Percentiles rank a stretch among this genome's conserved stretches.
Conservation (phyloP, 1,140 invertebrate genomes). For the Megalopta genalis region DNA sequence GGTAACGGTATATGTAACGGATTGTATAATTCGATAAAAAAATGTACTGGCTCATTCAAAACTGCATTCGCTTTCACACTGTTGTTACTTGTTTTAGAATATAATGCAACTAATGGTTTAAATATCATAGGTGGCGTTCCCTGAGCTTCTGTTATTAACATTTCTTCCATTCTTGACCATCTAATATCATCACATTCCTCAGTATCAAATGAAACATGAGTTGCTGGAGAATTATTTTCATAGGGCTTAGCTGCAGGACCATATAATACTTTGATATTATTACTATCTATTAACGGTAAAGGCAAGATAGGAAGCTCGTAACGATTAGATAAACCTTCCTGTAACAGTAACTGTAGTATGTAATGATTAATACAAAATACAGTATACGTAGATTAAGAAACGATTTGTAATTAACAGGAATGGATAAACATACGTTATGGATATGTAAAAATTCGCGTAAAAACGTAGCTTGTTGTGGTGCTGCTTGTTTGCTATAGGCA, state of each 20-base stretch:
- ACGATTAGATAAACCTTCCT: slow-evolving; percentile 79
- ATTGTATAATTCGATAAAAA: slow-evolving; percentile 89
- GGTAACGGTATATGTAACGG: slow-evolving; percentile 88
- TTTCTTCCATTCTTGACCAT: slow-evolving; percentile 90
- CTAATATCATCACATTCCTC: slow-evolving; percentile 75
- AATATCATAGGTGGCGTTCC: slow-evolving; percentile 88
- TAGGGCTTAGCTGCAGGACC: slow-evolving; percentile 77
- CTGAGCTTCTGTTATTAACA: slow-evolving; percentile 86
- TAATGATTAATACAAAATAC: not conserved
- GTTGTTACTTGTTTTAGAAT: slow-evolving; percentile 84
- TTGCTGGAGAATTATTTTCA: slow-evolving; percentile 67
- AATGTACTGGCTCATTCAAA: slow-evolving; percentile 89
- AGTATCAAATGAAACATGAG: slow-evolving; percentile 68
- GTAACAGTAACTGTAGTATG: slow-evolving; percentile 74
- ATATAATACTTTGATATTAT: slow-evolving; percentile 84
- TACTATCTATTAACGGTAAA: slow-evolving; percentile 85
- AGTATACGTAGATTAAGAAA: slow-evolving; percentile 8
- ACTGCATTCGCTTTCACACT: slow-evolving; percentile 85
- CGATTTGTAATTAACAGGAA: not conserved
- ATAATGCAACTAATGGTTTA: slow-evolving; percentile 87
- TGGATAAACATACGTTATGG: slow-evolving; percentile 84
- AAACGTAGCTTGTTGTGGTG: slow-evolving; percentile 90
- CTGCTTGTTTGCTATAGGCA: slow-evolving; percentile 87
- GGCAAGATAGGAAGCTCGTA: slow-evolving; percentile 83
- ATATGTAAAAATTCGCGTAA: slow-evolving; percentile 93